Base-by-base conservation (phyloP, 2,888 invertebrate genomes). In the Calliphora vomitoria region DNA sequence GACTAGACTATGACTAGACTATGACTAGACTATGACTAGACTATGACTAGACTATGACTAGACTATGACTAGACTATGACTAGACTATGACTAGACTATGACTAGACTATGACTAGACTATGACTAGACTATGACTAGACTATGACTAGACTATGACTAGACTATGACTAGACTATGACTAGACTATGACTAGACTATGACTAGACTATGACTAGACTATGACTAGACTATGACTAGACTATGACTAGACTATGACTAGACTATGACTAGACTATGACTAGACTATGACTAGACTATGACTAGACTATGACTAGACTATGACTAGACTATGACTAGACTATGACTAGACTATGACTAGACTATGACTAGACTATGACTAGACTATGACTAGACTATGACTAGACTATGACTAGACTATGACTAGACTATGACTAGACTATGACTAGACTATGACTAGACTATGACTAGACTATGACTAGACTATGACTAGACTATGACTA, bases 111-210 rank as follows among this genome's bases (percentile, higher is more conserved):
- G 53, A 18, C 53, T 10, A 53, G 53, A 53, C 18, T 53, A 53
- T 53, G 53, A 53, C 18, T 53, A 18, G 18, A 53, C 53, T 53
- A 53, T 53, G 53, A 53, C 18, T 53, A 53, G 53, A 53, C 53
- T 53, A 53, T 53, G n/a, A 53, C 53, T n/a, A 53, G 53, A 53
- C 53, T n/a, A 53, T 53, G n/a, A 53, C 53, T n/a, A 53, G n/a
- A 53, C 8, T 47, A 47, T 47, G 44, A 47, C 44, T 47, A 47
- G 44, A 47, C 44, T 47, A 47, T 47, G 44, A 47, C 44, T 47
- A 47, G 44, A 47, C 44, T 47, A 47, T 47, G 44, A 47, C 44
- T 47, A 47, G 44, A 47, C 44, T 47, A 47, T 47, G 44, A 47
- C 44, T 47, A 47, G 44, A 47, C 44, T 47, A 47, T 47, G 44